Base-by-base conservation (phyloP, 2,113 vertebrate species). In the Gopherus evgoodei region DNA sequence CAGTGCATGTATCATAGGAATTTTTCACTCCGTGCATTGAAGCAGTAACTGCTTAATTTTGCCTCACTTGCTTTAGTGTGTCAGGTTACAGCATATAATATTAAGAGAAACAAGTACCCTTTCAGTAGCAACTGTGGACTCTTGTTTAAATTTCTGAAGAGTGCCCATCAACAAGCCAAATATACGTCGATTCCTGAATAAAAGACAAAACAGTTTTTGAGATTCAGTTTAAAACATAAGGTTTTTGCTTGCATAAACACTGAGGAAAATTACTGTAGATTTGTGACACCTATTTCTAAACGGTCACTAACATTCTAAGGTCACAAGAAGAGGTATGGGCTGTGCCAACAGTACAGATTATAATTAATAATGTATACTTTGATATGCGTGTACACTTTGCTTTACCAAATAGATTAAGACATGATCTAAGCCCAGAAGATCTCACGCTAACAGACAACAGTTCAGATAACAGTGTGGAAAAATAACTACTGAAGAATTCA, bases 91-190 rank as follows among this genome's bases (percentile, higher is more conserved):
- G 38, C 29, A 80, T 27, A 87, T 5, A 96, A 16, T 88, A 93
- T 7, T 52, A 84, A 96, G 91, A 42, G 56, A 89, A 97, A 25
- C 81, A 96, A 96, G 69, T 98, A 99, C 99, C 99, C 97, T 99
- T 69, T 99, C 99, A 90, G 99, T 98, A 95, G 99, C 98, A 94
- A 99, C 99, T 50, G 99, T 99, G 8, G 99, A 99, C 96, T 99
- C 99, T 96, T 99, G 99, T 95, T 99, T 99, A 97, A 99, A 99
- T 96, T 99, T 99, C 42, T 99, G 99, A 95, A 99, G 98, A 17
- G 99, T 99, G 97, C 99, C 99, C 99, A 99, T 99, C 98, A 99
- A 98, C 98, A 99, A 98, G 98, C 99, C 99, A 97, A 99, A 99
- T 99, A 99, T 99, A 96, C 99, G 99, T 97, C 99, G 99, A 99